Percentiles rank a stretch among this genome's conserved stretches.
These are phyloP conservation scores for Drosophila watanabei DNA, from an alignment of 1,140 invertebrate species.

Conservation along the genomic window DNA sequence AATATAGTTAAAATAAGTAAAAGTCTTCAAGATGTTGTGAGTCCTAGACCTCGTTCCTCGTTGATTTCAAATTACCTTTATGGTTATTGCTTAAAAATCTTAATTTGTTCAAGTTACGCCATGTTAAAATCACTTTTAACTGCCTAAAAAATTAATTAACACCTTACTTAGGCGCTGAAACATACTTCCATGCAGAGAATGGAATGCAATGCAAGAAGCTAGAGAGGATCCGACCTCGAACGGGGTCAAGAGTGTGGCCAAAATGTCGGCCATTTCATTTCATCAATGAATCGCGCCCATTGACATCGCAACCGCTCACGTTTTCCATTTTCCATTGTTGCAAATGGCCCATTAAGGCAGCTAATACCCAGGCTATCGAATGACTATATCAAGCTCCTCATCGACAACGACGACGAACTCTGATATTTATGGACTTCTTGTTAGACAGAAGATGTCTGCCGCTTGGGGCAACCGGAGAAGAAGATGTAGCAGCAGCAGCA, in stretches of 20 bases:
- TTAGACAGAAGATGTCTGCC: constrained; percentile 53
- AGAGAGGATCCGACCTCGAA: constrained; percentile 17
- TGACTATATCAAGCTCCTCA: constrained; percentile 33
- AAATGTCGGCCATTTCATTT: constrained; percentile 40
- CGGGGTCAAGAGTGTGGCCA: constrained; percentile 49
- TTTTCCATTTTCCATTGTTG: constrained; percentile 56
- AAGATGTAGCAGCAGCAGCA: constrained; percentile 41
- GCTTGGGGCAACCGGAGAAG: constrained; percentile 8
- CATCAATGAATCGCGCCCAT: constrained; percentile 48
- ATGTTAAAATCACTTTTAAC: neutral
- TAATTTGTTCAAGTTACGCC: constrained; percentile 1
- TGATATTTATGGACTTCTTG: constrained; percentile 72
- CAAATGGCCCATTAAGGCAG: constrained; percentile 45
- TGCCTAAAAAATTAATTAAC: neutral
- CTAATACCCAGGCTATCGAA: constrained; percentile 14
- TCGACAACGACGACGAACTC: constrained; percentile 58
- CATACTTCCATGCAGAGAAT: neutral
- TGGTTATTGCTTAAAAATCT: neutral
- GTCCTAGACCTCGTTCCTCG: neutral
- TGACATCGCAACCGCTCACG: constrained; percentile 42
- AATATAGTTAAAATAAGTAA: neutral
- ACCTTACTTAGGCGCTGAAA: neutral
- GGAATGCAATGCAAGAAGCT: constrained; percentile 1
- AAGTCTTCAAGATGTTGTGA: neutral
- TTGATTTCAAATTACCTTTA: neutral